Evolutionary conservation across 2,888 invertebrate genomes (phyloP).

Genomic region (Malachius bipustulatus): DNA sequence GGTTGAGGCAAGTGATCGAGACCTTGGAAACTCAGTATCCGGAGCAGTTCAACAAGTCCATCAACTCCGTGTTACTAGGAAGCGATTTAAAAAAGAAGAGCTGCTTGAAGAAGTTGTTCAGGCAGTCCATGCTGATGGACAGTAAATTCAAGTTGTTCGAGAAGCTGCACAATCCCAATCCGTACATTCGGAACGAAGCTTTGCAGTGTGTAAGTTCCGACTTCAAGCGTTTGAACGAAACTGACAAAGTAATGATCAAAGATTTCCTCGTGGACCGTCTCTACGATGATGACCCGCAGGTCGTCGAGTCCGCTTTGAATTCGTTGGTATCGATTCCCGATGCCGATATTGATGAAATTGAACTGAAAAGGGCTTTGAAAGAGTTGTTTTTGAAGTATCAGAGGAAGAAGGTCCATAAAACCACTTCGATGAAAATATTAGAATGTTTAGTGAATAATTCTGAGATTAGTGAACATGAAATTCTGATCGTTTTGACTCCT

Average conservation of each 20-base stretch:
- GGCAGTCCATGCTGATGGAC: conserved; percentile 7
- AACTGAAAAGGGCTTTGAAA: conserved; percentile 34
- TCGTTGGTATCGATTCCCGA: conserved; percentile 29
- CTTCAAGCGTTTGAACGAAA: conserved; percentile 38
- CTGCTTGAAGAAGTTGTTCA: background rate
- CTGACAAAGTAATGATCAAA: conserved; percentile 48
- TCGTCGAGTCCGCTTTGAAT: conserved; percentile 46
- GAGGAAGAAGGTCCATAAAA: too few species aligned
- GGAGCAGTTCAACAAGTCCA: conserved; percentile 53
- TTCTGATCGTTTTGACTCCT: background rate
- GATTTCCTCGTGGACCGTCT: conserved; percentile 53
- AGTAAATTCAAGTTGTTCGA: conserved; percentile 43
- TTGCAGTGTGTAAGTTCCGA: conserved; percentile 50
- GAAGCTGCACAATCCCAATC: conserved; percentile 59
- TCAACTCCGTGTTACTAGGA: too few species aligned
- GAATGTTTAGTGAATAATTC: too few species aligned
- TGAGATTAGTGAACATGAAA: background rate
- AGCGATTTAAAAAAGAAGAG: too few species aligned
- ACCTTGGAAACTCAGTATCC: conserved; percentile 61
- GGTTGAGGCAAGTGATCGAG: conserved; percentile 39
- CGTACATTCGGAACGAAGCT: conserved; percentile 53
- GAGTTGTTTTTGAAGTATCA: too few species aligned
- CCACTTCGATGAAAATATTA: too few species aligned
- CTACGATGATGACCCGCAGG: conserved; percentile 51
- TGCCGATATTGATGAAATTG: conserved; percentile 28